Base-by-base conservation (phyloP, 2,797 vertebrate species). In the Paguma larvata region DNA sequence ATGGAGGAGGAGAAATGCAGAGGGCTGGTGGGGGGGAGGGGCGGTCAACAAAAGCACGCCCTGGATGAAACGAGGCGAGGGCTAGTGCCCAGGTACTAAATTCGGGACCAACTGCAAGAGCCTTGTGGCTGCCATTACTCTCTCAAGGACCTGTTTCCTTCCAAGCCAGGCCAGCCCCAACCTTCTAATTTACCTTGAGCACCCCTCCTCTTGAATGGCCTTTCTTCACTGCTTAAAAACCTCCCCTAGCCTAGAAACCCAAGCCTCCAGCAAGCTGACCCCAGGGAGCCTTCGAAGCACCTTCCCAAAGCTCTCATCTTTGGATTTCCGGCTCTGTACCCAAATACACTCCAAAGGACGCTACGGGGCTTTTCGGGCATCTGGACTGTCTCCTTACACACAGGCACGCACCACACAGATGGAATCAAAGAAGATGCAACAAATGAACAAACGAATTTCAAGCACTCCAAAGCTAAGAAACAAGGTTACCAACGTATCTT, bases 131-230 rank as follows among this genome's bases (percentile, higher is more conserved):
- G n/a, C 21, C 15, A 72, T 30, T n/a, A 15, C 16, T 48, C n/a
- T 72, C 80, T 72, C 41, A 79, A 90, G 38, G 53, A 80, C 83
- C 56, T 86, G 94, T 91, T 88, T 94, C 38, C 48, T 85, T 30
- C 56, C 38, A 25, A 65, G 27, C 0, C 30, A 51, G 34, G 27
- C 10, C 27, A 51, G 2, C 6, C 25, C n/a, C 34, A 27, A 59
- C 0, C 16, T 79, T 84, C 19, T 79, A 13, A 32, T 34, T 27
- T 9, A 51, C 21, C 38, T 38, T 70, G 9, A 59, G 16, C 32
- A 25, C 2, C 25, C 9, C 27, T 51, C 38, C 38, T 27, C 62
- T 46, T 13, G 16, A 5, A 78, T 15, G 48, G 23, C 44, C 63
- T 77, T 85, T 85, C 27, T 65, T 73, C 19, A 18, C 25, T 53